phyloP scores from a whole-genome alignment of 92 coral and sea anemone genomes.

The Palythoa grandis region DNA sequence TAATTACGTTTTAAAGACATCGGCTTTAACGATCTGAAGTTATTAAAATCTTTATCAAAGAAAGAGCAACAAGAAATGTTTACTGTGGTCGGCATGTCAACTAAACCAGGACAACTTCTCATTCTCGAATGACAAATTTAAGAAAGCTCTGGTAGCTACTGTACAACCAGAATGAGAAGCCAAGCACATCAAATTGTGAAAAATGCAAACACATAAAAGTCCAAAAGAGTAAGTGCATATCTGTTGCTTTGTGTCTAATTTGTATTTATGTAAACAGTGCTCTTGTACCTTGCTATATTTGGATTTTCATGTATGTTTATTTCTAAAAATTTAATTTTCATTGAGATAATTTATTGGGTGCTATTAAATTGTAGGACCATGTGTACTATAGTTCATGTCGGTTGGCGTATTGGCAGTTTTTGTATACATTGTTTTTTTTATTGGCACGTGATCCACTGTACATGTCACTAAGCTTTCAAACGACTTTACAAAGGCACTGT shows the following conservation, averaged over 20 bases:
- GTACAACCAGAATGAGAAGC: not conserved
- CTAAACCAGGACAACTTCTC: conserved; percentile 11
- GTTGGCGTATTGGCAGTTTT: no score
- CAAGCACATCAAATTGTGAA: no score
- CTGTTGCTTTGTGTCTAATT: conserved; percentile 9
- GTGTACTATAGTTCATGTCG: no score
- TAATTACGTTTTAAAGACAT: conserved; percentile 32
- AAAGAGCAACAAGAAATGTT: not conserved
- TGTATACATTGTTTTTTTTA: no score
- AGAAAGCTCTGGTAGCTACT: conserved; percentile 17
- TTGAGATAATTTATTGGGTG: no score
- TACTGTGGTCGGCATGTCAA: conserved; percentile 19
- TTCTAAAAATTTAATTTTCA: no score
- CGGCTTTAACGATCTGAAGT: conserved; percentile 22
- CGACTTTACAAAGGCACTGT: no score
- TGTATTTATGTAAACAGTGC: not conserved
- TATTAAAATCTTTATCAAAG: not conserved
- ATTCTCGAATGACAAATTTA: no score
- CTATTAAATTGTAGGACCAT: no score
- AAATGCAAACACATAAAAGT: not conserved
- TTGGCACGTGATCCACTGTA: no score
- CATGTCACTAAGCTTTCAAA: no score
- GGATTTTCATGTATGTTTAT: no score
- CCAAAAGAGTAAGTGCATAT: conserved; percentile 18
- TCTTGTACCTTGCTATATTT: not conserved